A percentile compares a stretch with the other conserved stretches of the same genome.
phyloP scores from a whole-genome alignment of 2,888 invertebrate genomes.

The Oligia latruncula region DNA sequence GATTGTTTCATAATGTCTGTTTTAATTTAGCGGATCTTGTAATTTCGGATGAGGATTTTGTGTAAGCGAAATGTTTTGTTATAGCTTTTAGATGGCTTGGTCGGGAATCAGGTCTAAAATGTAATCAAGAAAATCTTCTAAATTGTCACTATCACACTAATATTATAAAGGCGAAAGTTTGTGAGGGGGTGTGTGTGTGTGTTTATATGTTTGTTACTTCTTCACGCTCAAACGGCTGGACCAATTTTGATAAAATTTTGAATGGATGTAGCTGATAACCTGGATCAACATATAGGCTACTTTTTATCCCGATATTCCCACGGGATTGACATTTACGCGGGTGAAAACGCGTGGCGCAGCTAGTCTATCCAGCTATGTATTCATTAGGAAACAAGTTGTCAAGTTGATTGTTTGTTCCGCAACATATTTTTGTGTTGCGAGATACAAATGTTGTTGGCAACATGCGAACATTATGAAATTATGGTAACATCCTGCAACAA shows the following conservation, averaged over 20 bases:
- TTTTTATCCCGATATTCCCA: no score
- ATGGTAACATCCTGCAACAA: background rate
- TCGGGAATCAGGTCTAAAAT: background rate
- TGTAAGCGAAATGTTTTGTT: background rate
- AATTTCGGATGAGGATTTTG: slow-evolving; percentile 16
- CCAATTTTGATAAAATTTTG: no score
- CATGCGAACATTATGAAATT: background rate
- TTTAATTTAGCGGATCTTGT: slow-evolving; percentile 50
- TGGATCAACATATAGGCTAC: no score
- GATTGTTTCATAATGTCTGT: slow-evolving; percentile 68
- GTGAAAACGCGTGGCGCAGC: no score
- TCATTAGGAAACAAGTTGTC: background rate
- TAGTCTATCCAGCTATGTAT: background rate
- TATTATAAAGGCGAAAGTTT: no score
- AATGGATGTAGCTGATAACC: no score
- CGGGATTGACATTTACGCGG: no score
- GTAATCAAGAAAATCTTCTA: background rate
- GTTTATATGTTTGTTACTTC: no score
- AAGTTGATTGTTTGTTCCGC: background rate
- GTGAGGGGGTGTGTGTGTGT: no score
- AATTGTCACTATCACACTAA: background rate
- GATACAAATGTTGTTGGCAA: background rate
- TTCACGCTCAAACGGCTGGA: no score
- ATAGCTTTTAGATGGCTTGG: background rate
- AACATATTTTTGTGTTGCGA: background rate